A percentile compares a stretch with the other conserved stretches of the same genome.
Evolutionary conservation across 2,113 vertebrate genomes (phyloP).

Genomic region (Macroglossus sobrinus): DNA sequence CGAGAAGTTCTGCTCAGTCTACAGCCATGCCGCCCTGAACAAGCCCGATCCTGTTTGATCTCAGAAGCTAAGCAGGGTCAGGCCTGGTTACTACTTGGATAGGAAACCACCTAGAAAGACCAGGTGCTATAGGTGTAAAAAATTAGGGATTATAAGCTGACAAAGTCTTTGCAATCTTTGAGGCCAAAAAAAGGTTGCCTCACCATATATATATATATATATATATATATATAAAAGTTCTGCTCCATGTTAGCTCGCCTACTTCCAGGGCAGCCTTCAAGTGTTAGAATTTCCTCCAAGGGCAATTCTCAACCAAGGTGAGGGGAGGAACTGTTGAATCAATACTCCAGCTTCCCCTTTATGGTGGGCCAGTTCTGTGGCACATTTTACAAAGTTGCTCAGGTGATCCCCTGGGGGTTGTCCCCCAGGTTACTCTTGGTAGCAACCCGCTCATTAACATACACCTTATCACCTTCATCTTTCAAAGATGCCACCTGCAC

Average conservation of each 20-base stretch:
- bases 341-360: too few species aligned
- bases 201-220: too few species aligned
- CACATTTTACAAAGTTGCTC: not conserved
- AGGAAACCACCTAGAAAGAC: too few species aligned
- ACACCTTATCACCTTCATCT: not conserved
- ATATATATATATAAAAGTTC: too few species aligned
- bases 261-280: not conserved
- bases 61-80: too few species aligned
- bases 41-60: too few species aligned
- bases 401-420: not conserved
- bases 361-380: not conserved
- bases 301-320: not conserved
- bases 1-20: not conserved
- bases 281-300: not conserved
- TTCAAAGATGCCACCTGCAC: not conserved
- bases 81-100: too few species aligned
- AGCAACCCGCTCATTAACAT: not conserved
- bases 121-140: too few species aligned
- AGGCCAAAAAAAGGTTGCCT: too few species aligned
- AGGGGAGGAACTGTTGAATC: not conserved
- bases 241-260: not conserved
- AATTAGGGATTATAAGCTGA: too few species aligned
- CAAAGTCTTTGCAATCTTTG: too few species aligned
- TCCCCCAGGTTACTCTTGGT: not conserved
- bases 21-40: too few species aligned